These are phyloP conservation scores for Leptinotarsa rubiginosa DNA, from an alignment of 2,888 invertebrate species.

Conservation along the genomic window DNA sequence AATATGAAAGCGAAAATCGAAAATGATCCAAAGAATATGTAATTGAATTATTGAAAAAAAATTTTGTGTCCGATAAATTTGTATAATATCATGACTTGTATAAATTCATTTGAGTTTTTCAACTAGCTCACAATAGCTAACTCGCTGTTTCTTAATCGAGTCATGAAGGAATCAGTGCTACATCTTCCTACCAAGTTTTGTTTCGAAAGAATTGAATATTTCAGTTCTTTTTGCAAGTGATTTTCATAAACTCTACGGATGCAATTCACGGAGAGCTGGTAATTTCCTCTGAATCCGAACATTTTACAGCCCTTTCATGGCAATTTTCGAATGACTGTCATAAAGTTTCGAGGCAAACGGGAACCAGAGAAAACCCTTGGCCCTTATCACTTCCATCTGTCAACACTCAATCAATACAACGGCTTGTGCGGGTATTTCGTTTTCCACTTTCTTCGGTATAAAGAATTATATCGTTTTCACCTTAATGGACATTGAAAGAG, in stretches of 20 bases:
- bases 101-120: too few relatives aligned
- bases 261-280: neutral
- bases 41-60: too few relatives aligned
- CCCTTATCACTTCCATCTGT: conserved; percentile 55
- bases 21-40: too few relatives aligned
- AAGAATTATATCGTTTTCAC: conserved; percentile 33
- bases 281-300: conserved; percentile 4
- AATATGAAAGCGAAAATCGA: too few relatives aligned
- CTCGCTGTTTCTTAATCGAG: too few relatives aligned
- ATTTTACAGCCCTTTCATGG: conserved; percentile 7
- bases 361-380: conserved; percentile 36
- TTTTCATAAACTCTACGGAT: neutral
- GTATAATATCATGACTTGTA: too few relatives aligned
- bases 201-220: too few relatives aligned
- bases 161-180: too few relatives aligned
- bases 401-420: conserved; percentile 59
- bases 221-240: neutral
- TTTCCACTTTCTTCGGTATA: conserved; percentile 28
- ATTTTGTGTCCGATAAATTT: too few relatives aligned
- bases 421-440: conserved; percentile 33
- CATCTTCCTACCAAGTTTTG: too few relatives aligned
- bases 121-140: too few relatives aligned
- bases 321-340: conserved; percentile 33
- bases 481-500: conserved; percentile 6
- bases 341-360: conserved; percentile 51